Percentiles rank a stretch among this genome's conserved stretches.
These are phyloP conservation scores for Urocitellus parryii DNA, from an alignment of 2,113 vertebrate species.

Conservation along the genomic window DNA sequence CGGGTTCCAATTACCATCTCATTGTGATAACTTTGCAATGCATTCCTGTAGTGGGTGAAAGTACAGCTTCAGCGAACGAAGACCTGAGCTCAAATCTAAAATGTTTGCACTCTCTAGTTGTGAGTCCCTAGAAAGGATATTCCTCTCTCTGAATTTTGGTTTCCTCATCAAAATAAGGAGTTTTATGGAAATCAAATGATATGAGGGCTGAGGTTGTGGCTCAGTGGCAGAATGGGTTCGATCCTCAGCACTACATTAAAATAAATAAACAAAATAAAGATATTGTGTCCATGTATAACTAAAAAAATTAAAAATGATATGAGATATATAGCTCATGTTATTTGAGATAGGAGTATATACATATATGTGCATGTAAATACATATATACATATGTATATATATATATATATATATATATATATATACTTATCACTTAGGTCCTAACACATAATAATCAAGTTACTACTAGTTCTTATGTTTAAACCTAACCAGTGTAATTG, in stretches of 20 bases:
- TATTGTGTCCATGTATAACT: too few relatives aligned
- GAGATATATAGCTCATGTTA: too few relatives aligned
- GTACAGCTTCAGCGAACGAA: not conserved
- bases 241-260: too few relatives aligned
- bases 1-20: not conserved
- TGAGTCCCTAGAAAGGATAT: not conserved
- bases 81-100: not conserved
- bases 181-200: not conserved
- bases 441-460: not conserved
- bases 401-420: too few relatives aligned
- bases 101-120: not conserved
- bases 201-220: too few relatives aligned
- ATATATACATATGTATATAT: too few relatives aligned
- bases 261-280: too few relatives aligned
- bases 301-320: too few relatives aligned
- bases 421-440: not conserved
- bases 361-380: too few relatives aligned
- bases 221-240: too few relatives aligned
- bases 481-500: slow-evolving; percentile 13
- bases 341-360: too few relatives aligned
- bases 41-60: not conserved
- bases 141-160: not conserved
- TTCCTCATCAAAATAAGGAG: slow-evolving; percentile 1
- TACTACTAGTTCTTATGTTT: not conserved
- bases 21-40: not conserved